Conservation (phyloP, 2,888 invertebrate genomes). For the Halictus ligatus region DNA sequence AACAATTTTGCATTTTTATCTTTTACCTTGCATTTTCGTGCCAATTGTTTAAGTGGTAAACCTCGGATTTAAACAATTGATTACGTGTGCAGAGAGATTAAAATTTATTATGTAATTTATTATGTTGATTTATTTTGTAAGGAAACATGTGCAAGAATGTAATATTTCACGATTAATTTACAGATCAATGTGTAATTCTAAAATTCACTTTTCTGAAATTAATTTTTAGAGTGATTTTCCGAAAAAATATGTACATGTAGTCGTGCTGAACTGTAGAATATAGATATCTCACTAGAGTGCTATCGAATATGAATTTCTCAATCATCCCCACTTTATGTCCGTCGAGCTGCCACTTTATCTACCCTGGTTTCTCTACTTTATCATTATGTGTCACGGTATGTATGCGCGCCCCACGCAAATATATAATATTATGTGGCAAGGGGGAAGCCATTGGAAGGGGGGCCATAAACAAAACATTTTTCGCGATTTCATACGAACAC, state of each 20-base stretch:
- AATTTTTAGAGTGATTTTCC: not conserved
- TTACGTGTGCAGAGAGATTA: not conserved
- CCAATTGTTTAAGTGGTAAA: too few species aligned
- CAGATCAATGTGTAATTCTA: too few species aligned
- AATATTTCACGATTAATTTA: not conserved
- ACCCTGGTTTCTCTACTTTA: not conserved
- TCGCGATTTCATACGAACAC: not conserved
- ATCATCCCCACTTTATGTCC: not conserved
- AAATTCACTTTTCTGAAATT: too few species aligned
- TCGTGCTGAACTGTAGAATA: not conserved
- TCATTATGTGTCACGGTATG: constrained; percentile 4
- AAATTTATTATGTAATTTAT: too few species aligned
- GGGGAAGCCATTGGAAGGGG: not conserved
- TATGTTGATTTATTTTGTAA: not conserved
- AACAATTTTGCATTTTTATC: too few species aligned
- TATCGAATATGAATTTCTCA: not conserved
- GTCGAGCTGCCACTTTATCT: not conserved
- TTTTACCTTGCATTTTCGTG: too few species aligned
- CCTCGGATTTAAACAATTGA: not conserved
- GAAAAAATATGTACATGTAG: too few species aligned
- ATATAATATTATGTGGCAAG: not conserved
- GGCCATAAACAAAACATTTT: not conserved
- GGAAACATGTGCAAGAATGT: too few species aligned
- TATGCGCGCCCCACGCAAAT: constrained; percentile 2
- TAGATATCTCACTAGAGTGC: not conserved